A percentile compares a stretch with the other conserved stretches of the same genome.
phyloP scores from a whole-genome alignment of 1,140 invertebrate species.

The Chironomus striatipennis region DNA sequence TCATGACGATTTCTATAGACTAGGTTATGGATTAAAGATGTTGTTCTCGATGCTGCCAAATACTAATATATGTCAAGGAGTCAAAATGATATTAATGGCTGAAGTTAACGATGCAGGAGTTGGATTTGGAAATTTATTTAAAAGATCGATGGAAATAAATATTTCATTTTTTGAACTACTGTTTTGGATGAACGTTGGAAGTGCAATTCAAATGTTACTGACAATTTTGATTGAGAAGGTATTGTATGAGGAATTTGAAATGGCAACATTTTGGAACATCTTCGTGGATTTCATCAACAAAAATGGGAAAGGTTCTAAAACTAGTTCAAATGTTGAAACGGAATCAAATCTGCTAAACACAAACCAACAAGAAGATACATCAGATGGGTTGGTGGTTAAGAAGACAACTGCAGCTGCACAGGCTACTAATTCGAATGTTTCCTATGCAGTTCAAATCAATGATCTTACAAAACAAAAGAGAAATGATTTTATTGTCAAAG shows the following conservation, averaged over 20 bases:
- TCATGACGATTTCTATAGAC: constrained; percentile 45
- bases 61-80: constrained; percentile 53
- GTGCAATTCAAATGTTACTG: constrained; percentile 53
- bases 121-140: constrained; percentile 57
- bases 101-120: constrained; percentile 43
- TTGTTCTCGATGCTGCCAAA: constrained; percentile 53
- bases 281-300: too few relatives aligned
- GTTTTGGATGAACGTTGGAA: constrained; percentile 53
- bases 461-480: constrained; percentile 49
- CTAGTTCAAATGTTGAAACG: too few relatives aligned
- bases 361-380: constrained; percentile 48
- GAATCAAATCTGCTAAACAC: too few relatives aligned
- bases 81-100: too few relatives aligned
- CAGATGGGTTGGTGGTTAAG: constrained; percentile 45
- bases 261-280: too few relatives aligned
- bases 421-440: too few relatives aligned
- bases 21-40: constrained; percentile 43
- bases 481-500: constrained; percentile 54
- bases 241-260: too few relatives aligned
- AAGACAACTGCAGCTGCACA: too few relatives aligned
- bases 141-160: constrained; percentile 55
- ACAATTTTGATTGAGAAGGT: too few relatives aligned
- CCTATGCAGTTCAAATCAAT: constrained; percentile 49
- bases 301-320: too few relatives aligned
- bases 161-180: constrained; percentile 54